Evolutionary conservation across 1,140 invertebrate genomes (phyloP).

Genomic region (Arion vulgaris): DNA sequence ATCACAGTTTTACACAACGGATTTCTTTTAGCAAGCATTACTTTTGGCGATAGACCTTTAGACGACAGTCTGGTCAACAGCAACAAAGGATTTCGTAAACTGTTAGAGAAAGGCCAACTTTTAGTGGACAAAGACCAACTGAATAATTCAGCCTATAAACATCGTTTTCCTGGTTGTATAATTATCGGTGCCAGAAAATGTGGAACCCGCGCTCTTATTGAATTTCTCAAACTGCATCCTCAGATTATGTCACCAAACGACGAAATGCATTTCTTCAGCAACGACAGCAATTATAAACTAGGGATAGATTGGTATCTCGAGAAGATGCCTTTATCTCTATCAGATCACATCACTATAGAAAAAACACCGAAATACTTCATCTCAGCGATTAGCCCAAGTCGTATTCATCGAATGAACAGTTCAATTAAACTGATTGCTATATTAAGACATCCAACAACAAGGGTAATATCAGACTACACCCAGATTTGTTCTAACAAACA

Average conservation of each 20-base stretch:
- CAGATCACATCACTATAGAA: constrained; percentile 73
- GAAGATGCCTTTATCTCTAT: constrained; percentile 67
- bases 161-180: constrained; percentile 62
- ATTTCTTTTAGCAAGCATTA: constrained; percentile 43
- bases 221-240: constrained; percentile 73
- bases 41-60: constrained; percentile 23
- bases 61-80: constrained; percentile 38
- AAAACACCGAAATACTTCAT: constrained; percentile 76
- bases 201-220: constrained; percentile 73
- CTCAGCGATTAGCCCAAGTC: constrained; percentile 81
- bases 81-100: constrained; percentile 51
- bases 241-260: constrained; percentile 63
- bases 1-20: constrained; percentile 48
- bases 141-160: constrained; percentile 61
- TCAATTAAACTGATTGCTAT: constrained; percentile 89
- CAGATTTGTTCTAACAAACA: constrained; percentile 75
- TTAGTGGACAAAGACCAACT: constrained; percentile 56
- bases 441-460: constrained; percentile 90
- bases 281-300: constrained; percentile 68
- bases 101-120: constrained; percentile 46
- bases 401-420: constrained; percentile 91
- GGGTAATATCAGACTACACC: constrained; percentile 94
- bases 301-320: constrained; percentile 74
- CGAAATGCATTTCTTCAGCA: constrained; percentile 75
- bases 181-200: constrained; percentile 74